Conservation (phyloP, 2,888 invertebrate genomes). For the Tenthredo notha region DNA sequence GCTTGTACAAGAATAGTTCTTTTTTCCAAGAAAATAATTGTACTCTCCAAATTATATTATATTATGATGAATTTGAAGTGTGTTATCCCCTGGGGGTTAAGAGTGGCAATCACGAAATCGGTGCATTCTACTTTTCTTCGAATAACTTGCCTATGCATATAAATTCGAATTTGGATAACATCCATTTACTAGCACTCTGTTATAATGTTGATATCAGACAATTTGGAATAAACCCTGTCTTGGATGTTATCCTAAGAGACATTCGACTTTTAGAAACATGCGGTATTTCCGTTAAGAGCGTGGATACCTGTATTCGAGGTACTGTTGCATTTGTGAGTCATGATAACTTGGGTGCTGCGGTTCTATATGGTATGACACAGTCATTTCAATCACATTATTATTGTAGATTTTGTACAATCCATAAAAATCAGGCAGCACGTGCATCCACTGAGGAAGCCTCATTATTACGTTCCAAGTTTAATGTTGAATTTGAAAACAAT, state of each 20-base stretch:
- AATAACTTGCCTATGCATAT: constrained; percentile 53
- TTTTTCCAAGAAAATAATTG: constrained; percentile 55
- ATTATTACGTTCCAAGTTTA: not conserved
- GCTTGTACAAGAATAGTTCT: constrained; percentile 55
- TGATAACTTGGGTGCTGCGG: not conserved
- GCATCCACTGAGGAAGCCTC: constrained; percentile 20
- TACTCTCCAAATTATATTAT: constrained; percentile 56
- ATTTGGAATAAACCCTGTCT: no score
- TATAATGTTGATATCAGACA: no score
- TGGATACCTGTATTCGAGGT: not conserved
- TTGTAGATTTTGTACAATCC: not conserved
- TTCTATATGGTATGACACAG: not conserved
- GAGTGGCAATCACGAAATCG: constrained; percentile 51
- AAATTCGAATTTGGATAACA: constrained; percentile 48
- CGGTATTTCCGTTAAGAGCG: no score
- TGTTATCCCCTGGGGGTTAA: constrained; percentile 52
- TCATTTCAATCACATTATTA: constrained; percentile 1
- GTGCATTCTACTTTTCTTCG: constrained; percentile 53
- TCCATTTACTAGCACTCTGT: constrained; percentile 50
- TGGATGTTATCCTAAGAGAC: no score
- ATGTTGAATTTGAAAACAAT: constrained; percentile 8
- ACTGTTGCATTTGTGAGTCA: constrained; percentile 1
- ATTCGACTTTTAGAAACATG: no score
- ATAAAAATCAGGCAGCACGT: not conserved
- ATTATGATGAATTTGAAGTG: constrained; percentile 59